Evolutionary conservation across 2,113 vertebrate genomes (phyloP).

Genomic region (Macrotis lagotis): DNA sequence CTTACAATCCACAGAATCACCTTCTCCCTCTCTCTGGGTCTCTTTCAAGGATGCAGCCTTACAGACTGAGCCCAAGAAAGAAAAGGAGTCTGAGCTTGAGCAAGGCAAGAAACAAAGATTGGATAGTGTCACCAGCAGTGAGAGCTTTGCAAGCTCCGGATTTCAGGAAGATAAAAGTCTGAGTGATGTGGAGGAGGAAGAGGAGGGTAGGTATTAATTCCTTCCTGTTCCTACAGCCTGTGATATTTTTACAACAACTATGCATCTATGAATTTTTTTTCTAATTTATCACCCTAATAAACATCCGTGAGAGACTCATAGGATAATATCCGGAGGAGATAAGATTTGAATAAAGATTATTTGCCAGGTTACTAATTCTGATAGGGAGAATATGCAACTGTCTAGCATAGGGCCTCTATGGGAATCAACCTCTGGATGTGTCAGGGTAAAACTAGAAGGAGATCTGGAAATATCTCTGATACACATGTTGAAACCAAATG

Average conservation of each 20-base stretch:
- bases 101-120: constrained; percentile 79
- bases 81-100: constrained; percentile 70
- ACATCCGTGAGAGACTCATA: constrained; percentile 85
- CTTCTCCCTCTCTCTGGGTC: constrained; percentile 42
- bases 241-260: constrained; percentile 84
- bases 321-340: constrained; percentile 81
- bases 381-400: constrained; percentile 79
- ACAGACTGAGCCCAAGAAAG: constrained; percentile 75
- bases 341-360: constrained; percentile 86
- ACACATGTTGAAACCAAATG: constrained; percentile 35
- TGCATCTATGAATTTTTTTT: constrained; percentile 85
- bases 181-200: constrained; percentile 85
- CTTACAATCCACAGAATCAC: constrained; percentile 8
- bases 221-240: constrained; percentile 81
- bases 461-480: constrained; percentile 54
- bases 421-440: fast-evolving
- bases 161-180: constrained; percentile 88
- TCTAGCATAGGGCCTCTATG: constrained; percentile 46
- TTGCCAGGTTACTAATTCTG: constrained; percentile 84
- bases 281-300: constrained; percentile 87
- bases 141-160: constrained; percentile 84
- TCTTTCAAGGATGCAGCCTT: constrained; percentile 81
- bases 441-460: constrained; percentile 26
- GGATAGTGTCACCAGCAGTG: constrained; percentile 82
- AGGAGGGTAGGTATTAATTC: constrained; percentile 87